Evolutionary conservation across 2,888 invertebrate species (phyloP).

Genomic region (Lycophotia porphyrea): DNA sequence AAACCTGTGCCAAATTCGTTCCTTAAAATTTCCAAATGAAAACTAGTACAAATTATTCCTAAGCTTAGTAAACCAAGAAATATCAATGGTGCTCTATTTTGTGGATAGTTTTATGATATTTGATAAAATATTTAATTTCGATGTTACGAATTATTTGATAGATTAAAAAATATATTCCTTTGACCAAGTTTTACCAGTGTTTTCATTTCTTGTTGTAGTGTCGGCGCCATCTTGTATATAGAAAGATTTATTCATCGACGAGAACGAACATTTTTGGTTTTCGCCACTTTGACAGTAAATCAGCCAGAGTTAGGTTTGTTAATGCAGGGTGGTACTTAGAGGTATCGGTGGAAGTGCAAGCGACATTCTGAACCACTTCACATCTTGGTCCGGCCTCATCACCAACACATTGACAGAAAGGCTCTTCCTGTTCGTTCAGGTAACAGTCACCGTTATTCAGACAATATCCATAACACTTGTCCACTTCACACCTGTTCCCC

Average conservation of each 20-base stretch:
- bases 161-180: too few species aligned
- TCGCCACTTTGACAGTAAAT: conserved; percentile 3
- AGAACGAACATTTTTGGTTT: neutral
- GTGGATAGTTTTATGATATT: too few species aligned
- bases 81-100: too few species aligned
- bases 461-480: neutral
- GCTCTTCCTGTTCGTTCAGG: neutral
- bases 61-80: too few species aligned
- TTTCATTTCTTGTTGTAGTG: too few species aligned
- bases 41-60: too few species aligned
- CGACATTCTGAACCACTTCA: neutral
- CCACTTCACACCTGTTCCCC: neutral
- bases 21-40: too few species aligned
- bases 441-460: neutral
- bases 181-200: too few species aligned
- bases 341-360: neutral
- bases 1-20: too few species aligned
- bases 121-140: too few species aligned
- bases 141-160: too few species aligned
- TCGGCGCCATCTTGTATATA: too few species aligned
- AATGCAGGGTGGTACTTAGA: neutral
- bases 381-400: neutral
- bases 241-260: neutral
- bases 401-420: neutral
- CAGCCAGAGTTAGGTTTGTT: neutral